Evolutionary conservation across 2,113 vertebrate genomes (phyloP).

Genomic region (Catharus minimus): DNA sequence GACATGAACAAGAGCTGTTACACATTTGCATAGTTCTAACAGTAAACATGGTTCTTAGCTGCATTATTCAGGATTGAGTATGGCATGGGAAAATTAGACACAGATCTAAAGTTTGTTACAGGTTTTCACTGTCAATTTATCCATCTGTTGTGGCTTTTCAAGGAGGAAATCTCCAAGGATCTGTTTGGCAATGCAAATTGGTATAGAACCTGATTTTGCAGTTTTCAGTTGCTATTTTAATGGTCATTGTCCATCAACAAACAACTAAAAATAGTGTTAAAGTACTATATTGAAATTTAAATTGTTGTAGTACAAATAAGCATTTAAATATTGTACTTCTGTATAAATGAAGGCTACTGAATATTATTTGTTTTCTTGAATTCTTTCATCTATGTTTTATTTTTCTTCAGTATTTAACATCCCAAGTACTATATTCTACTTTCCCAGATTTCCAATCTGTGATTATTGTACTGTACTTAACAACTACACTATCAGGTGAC

Average conservation of each 20-base stretch:
- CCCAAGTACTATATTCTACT: not conserved
- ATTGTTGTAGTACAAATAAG: not conserved
- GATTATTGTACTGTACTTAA: not conserved
- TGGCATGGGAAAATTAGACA: not conserved
- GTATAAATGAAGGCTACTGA: not conserved
- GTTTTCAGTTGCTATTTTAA: constrained; percentile 1
- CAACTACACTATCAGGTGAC: not conserved
- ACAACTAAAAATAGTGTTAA: not conserved
- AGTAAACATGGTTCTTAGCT: not conserved
- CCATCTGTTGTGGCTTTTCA: not conserved
- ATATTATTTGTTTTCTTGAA: not conserved
- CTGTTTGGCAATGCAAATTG: not conserved
- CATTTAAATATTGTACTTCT: not conserved
- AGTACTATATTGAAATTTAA: not conserved
- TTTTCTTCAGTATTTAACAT: not conserved
- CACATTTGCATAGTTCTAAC: not conserved
- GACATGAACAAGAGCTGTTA: not conserved
- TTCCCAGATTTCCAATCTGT: not conserved
- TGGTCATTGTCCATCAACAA: not conserved
- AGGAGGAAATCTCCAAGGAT: not conserved
- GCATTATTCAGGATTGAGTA: not conserved
- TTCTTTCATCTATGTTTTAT: not conserved
- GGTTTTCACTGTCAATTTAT: constrained; percentile 14
- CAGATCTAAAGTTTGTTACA: not conserved
- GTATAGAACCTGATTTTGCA: not conserved